Percentiles rank a stretch among this genome's conserved stretches.
Evolutionary conservation across 2,888 invertebrate species (phyloP).

Genomic region (Oxycera nigricornis): DNA sequence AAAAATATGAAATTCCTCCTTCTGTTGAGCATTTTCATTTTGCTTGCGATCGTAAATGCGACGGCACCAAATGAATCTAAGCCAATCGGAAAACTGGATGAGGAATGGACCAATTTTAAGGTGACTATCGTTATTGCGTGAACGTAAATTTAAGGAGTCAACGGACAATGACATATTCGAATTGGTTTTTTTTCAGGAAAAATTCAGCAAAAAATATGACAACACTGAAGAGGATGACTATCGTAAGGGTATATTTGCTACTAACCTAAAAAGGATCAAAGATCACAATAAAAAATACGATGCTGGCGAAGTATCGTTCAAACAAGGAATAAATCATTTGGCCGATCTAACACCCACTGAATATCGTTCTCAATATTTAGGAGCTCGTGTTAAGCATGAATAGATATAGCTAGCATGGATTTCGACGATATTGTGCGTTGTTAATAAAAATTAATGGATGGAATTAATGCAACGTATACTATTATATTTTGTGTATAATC

Average conservation of each 20-base stretch:
- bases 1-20: neutral
- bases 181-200: neutral
- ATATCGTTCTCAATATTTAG: constrained; percentile 56
- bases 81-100: neutral
- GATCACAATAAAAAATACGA: constrained; percentile 38
- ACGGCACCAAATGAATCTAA: neutral
- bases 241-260: constrained; percentile 28
- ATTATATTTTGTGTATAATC: no score
- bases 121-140: no score
- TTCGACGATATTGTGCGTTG: no score
- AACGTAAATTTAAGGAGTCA: no score
- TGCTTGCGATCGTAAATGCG: neutral
- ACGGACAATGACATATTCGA: neutral
- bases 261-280: neutral
- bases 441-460: no score
- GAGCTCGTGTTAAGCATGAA: no score
- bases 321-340: constrained; percentile 26
- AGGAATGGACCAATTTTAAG: neutral
- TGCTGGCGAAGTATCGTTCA: constrained; percentile 27
- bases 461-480: no score
- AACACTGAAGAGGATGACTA: constrained; percentile 18
- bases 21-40: neutral
- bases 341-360: constrained; percentile 60
- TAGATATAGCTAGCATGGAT: no score
- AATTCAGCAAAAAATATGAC: constrained; percentile 24